phyloP scores from a whole-genome alignment of 1,140 invertebrate genomes.

The Metopolophium dirhodum region DNA sequence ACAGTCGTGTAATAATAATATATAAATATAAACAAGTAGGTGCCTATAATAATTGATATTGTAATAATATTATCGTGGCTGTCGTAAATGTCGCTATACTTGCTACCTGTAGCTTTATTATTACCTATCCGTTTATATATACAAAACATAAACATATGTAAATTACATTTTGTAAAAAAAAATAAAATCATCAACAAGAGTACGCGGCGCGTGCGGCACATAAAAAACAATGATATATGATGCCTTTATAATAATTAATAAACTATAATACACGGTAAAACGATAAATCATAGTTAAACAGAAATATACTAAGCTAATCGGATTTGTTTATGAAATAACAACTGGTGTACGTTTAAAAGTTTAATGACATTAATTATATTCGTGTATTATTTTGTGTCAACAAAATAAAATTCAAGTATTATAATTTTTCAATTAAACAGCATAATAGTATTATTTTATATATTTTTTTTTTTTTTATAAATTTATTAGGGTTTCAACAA shows the following conservation, averaged over 20 bases:
- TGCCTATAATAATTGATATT: slow-evolving; percentile 3
- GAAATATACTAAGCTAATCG: neutral
- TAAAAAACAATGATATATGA: neutral
- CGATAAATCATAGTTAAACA: neutral
- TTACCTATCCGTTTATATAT: neutral
- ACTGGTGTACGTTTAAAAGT: neutral
- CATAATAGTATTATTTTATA: neutral
- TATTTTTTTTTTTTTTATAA: too few relatives aligned
- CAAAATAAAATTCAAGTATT: neutral
- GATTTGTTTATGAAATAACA: slow-evolving; percentile 7
- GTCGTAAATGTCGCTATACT: neutral
- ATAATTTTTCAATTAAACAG: neutral
- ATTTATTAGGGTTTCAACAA: too few relatives aligned
- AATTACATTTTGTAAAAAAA: slow-evolving; percentile 4
- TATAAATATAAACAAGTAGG: too few relatives aligned
- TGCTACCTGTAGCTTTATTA: neutral
- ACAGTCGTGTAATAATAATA: too few relatives aligned
- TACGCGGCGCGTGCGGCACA: neutral
- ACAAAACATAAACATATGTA: neutral
- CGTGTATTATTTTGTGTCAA: neutral
- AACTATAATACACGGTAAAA: neutral
- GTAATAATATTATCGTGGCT: neutral
- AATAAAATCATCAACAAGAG: neutral
- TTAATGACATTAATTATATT: neutral
- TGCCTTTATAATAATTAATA: neutral